Conservation (phyloP, 2,888 invertebrate species). For the Agriopis marginaria region DNA sequence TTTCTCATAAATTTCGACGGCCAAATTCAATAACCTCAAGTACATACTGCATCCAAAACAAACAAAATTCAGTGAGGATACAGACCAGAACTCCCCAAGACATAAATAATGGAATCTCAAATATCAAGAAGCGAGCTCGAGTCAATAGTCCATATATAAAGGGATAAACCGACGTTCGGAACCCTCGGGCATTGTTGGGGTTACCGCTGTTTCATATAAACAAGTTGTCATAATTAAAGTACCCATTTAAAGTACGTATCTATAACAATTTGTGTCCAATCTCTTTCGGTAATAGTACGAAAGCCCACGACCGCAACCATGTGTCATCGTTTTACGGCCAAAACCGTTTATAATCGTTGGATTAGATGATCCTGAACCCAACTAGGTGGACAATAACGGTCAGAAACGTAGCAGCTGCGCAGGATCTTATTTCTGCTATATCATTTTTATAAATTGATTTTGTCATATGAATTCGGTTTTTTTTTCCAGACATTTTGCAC, state of each 20-base stretch:
- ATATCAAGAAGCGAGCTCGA: slow-evolving; percentile 29
- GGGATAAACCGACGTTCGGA: slow-evolving; percentile 10
- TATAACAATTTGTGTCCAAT: too few species aligned
- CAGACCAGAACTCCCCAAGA: slow-evolving; percentile 4
- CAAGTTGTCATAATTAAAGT: neutral
- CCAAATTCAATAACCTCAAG: neutral
- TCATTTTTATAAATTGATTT: too few species aligned
- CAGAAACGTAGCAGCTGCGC: too few species aligned
- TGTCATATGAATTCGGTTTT: too few species aligned
- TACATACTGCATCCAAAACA: slow-evolving; percentile 14
- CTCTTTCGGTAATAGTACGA: too few species aligned
- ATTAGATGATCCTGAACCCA: too few species aligned
- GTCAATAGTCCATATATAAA: slow-evolving; percentile 31
- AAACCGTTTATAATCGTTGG: too few species aligned
- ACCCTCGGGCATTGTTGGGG: neutral
- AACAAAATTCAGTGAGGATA: slow-evolving; percentile 14
- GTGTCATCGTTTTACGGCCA: too few species aligned
- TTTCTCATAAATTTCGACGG: neutral
- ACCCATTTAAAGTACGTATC: neutral
- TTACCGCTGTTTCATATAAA: neutral
- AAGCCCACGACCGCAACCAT: too few species aligned
- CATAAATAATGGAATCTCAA: slow-evolving; percentile 34
- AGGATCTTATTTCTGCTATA: too few species aligned
- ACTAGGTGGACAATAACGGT: too few species aligned
- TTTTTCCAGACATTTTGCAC: too few species aligned